Percentiles rank a stretch among this genome's conserved stretches.
Evolutionary conservation across 2,113 vertebrate genomes (phyloP).

Genomic region (Mesembrinibis cayennensis): DNA sequence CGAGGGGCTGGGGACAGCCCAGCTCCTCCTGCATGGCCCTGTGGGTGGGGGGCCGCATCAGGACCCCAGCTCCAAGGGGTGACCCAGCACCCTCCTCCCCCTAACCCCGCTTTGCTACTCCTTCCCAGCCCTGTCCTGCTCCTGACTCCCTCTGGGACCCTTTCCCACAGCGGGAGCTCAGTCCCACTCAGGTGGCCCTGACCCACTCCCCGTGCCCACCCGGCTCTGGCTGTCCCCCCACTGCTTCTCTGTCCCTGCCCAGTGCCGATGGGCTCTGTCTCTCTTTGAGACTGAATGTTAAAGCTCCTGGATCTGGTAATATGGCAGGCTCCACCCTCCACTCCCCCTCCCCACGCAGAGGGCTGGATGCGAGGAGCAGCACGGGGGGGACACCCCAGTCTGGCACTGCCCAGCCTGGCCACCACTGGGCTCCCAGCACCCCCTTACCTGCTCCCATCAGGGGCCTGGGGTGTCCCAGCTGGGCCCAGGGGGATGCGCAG

Average conservation of each 20-base stretch:
- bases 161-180: neutral
- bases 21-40: neutral
- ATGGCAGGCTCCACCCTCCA: slow-evolving; percentile 7
- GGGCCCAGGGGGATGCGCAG: rapidly evolving
- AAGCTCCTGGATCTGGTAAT: neutral
- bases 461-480: neutral
- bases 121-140: neutral
- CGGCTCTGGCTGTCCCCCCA: neutral
- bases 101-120: rapidly evolving
- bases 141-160: neutral
- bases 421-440: neutral
- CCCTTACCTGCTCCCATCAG: rapidly evolving
- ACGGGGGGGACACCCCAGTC: neutral
- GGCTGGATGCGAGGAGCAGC: neutral
- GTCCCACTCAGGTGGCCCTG: neutral
- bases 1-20: neutral
- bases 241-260: neutral
- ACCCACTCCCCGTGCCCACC: neutral
- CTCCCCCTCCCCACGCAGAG: neutral
- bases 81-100: neutral
- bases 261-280: neutral
- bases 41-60: rapidly evolving
- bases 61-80: neutral
- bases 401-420: neutral
- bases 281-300: neutral